Percentiles rank a stretch among this genome's conserved stretches.
Conservation (phyloP, 2,113 vertebrate species). For the Pedionomus torquatus region DNA sequence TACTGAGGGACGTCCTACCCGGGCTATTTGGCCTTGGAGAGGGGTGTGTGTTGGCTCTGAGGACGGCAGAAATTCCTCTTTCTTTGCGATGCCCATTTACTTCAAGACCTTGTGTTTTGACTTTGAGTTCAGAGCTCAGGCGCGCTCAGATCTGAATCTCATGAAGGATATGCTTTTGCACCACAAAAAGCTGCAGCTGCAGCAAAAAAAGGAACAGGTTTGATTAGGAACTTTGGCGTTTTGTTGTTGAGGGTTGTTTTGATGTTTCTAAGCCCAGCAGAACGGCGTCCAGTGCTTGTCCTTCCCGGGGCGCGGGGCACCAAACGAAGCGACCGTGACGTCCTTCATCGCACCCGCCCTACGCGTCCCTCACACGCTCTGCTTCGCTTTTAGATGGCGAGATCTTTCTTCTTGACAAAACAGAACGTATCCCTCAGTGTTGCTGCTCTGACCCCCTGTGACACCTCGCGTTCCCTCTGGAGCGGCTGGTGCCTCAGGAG, state of each 20-base stretch:
- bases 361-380: neutral
- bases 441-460: neutral
- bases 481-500: neutral
- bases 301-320: neutral
- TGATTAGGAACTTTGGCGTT: neutral
- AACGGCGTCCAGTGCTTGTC: neutral
- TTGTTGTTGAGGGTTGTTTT: neutral
- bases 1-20: neutral
- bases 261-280: neutral
- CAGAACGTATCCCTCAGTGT: rapidly evolving
- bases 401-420: neutral
- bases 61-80: neutral
- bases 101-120: neutral
- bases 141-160: neutral
- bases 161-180: neutral
- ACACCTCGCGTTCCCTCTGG: neutral
- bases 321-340: rapidly evolving
- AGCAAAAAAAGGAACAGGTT: neutral
- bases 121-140: neutral
- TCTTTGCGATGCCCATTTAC: rapidly evolving
- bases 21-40: neutral
- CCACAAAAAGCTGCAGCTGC: neutral
- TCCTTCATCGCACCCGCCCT: neutral
- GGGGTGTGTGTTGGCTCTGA: neutral
- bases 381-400: neutral